These are phyloP conservation scores for Mormyrus hasselquistii DNA, from an alignment of 2,797 vertebrate genomes.

Conservation along the genomic window DNA sequence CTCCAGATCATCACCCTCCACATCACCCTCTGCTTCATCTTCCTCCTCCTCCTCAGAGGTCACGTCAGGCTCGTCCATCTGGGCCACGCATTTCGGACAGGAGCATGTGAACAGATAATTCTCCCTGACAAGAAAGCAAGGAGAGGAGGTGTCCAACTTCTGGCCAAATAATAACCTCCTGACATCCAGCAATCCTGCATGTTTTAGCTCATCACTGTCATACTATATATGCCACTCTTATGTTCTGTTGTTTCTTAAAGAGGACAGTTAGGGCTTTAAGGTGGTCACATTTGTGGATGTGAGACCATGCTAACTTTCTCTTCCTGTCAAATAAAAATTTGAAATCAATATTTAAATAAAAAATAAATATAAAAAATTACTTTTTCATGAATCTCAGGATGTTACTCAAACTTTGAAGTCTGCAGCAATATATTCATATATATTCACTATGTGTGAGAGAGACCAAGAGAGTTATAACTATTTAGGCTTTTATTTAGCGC, in stretches of 20 bases:
- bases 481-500: background rate
- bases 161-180: background rate
- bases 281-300: background rate
- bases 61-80: conserved; percentile 79
- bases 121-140: conserved; percentile 64
- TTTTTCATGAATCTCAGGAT: background rate
- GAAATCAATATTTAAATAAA: background rate
- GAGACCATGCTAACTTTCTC: background rate
- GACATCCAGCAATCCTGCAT: background rate
- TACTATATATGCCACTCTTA: background rate
- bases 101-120: conserved; percentile 95
- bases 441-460: background rate
- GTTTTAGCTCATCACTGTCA: background rate
- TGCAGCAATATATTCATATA: background rate
- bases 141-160: background rate
- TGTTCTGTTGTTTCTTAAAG: background rate
- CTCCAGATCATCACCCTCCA: conserved; percentile 79
- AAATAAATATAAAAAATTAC: background rate
- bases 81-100: conserved; percentile 85
- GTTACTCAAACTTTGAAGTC: background rate
- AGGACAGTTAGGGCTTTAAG: background rate
- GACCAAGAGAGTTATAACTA: background rate
- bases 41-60: conserved; percentile 93
- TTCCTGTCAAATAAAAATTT: background rate
- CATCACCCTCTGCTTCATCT: conserved; percentile 66